Conservation (phyloP, 1,140 invertebrate species). For the Aphaenogaster ashmeadi region DNA sequence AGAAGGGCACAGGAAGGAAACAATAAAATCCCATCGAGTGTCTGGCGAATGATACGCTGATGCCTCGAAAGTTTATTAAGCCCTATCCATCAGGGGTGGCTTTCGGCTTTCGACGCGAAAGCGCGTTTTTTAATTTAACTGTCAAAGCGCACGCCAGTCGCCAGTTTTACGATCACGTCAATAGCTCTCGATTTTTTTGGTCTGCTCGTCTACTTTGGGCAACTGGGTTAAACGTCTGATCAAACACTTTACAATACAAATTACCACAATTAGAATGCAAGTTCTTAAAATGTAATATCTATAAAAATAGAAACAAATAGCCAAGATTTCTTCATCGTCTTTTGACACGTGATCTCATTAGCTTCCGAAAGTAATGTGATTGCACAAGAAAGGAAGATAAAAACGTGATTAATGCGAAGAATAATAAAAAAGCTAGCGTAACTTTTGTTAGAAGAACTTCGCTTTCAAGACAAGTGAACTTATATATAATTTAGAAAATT, state of each 20-base stretch:
- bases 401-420: background rate
- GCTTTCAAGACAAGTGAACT: slow-evolving; percentile 6
- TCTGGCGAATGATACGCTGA: slow-evolving; percentile 68
- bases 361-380: background rate
- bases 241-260: too few relatives aligned
- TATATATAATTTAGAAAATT: slow-evolving; percentile 55
- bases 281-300: slow-evolving; percentile 1
- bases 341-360: background rate
- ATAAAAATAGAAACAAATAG: background rate
- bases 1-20: slow-evolving; percentile 56
- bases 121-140: slow-evolving; percentile 71
- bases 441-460: background rate
- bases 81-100: slow-evolving; percentile 65
- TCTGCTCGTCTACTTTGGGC: background rate
- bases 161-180: slow-evolving; percentile 52
- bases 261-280: background rate
- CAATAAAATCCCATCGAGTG: slow-evolving; percentile 72
- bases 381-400: background rate
- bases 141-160: slow-evolving; percentile 44
- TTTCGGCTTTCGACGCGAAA: slow-evolving; percentile 58
- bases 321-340: background rate
- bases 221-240: slow-evolving; percentile 36
- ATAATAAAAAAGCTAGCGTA: background rate
- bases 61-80: slow-evolving; percentile 74
- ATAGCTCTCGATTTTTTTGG: slow-evolving; percentile 23